Evolutionary conservation across 1,140 invertebrate genomes (phyloP), one percentile per base, ranked within the genome.

Genomic region (Dendroctonus ponderosae): DNA sequence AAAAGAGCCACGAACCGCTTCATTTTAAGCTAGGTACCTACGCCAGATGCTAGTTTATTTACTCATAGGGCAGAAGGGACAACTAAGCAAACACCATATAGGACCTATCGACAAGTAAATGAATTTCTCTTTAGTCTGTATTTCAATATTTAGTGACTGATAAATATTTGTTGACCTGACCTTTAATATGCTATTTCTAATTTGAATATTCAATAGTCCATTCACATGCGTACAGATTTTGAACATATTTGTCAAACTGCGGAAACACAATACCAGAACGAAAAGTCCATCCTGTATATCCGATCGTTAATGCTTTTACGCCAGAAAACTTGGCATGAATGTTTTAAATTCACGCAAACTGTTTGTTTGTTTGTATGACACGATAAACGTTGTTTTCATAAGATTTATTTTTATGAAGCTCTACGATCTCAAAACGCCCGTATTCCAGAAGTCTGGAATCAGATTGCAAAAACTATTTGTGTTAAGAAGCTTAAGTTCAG

Each of bases 11-110:
- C 38, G 44, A 42, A 54, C 15, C 26, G 48, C 46, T 26, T 26
- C 15, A 38, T 39, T 49, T 59, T 60, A 48, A 66, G 42, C 48
- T 49, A 65, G 49, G 40, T 60, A 66, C 44, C 37, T 59, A 58
- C 38, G 48, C 64, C 64, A 66, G 64, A 66, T 66, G 64, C 64
- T 46, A 60, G 53, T 66, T 66, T 66, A 65, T 65, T 66, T 66
- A 60, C 64, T 59, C 42, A 60, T 53, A 66, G 64, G 64, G 64
- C 48, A 66, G 14, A 66, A 42, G 64, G 64, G 11, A 56, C 26
- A 52, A 59, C 62, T 50, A 58, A 58, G 58, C 58, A 65, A 65
- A 65, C 51, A 57, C 41, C 26, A 26, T 26, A 26, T 26, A 26
- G 9, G 58, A 37, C 6, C 12, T n/a, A 11, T 48, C 42, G 43